Conservation (phyloP, 2,113 vertebrate species). For the Actenoides lindsayi region DNA sequence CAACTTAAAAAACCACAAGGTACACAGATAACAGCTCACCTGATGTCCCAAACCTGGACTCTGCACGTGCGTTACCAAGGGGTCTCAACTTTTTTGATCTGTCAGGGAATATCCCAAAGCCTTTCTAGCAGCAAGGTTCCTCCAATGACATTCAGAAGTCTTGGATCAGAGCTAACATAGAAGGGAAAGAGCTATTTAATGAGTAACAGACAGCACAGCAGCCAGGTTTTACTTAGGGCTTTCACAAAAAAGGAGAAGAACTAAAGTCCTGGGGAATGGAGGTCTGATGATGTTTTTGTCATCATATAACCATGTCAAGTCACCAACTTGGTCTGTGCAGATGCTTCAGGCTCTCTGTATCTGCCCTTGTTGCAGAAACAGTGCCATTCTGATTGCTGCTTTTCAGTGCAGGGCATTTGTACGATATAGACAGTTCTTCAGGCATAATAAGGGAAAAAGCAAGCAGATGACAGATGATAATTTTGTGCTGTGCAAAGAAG, state of each 20-base stretch:
- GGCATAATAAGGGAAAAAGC: background rate
- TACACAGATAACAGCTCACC: background rate
- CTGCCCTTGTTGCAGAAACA: background rate
- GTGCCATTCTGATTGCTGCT: background rate
- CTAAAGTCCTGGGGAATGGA: background rate
- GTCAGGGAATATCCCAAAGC: background rate
- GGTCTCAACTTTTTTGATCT: background rate
- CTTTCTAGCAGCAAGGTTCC: background rate
- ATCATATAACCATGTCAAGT: rapidly evolving
- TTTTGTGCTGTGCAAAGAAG: conserved; percentile 3
- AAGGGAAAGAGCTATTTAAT: background rate
- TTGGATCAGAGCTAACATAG: background rate
- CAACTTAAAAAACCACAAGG: background rate
- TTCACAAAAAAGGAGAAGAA: background rate
- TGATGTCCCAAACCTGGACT: background rate
- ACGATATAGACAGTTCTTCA: background rate
- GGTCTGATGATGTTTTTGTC: background rate
- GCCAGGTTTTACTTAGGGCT: background rate
- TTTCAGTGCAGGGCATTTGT: background rate
- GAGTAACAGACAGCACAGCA: background rate
- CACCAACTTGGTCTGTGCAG: rapidly evolving
- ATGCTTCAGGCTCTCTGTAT: background rate
- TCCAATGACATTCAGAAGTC: background rate
- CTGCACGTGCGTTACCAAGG: background rate
- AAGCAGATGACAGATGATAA: background rate